A percentile compares a stretch with the other conserved stretches of the same genome.
Conservation (phyloP, 2,888 invertebrate species). For the Lydus trimaculatus region DNA sequence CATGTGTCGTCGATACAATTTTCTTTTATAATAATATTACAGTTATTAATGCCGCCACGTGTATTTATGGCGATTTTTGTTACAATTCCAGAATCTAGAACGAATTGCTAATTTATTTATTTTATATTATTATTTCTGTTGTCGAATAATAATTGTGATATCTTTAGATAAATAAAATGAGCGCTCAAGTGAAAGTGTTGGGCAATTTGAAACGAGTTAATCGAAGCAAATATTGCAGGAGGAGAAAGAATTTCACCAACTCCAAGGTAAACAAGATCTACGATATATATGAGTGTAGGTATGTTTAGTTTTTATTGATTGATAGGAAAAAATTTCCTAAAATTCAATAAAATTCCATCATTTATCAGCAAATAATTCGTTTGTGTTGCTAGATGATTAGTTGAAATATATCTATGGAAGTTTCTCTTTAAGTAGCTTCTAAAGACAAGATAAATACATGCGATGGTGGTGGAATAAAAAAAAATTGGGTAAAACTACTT, state of each 20-base stretch:
- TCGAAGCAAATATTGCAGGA: not conserved
- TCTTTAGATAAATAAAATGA: not conserved
- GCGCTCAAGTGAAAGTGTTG: conserved; percentile 1
- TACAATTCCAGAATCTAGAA: not conserved
- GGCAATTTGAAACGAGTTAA: conserved; percentile 6
- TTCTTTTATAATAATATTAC: not conserved
- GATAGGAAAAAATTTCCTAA: not conserved
- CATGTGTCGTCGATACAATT: not conserved
- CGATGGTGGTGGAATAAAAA: too few species aligned
- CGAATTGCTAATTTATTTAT: not conserved
- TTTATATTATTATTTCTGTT: too few species aligned
- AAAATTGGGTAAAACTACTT: not conserved
- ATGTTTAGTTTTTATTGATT: too few species aligned
- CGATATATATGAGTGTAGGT: too few species aligned
- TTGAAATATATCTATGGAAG: too few species aligned
- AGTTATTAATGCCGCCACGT: not conserved
- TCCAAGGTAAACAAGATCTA: conserved; percentile 1
- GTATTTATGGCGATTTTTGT: not conserved
- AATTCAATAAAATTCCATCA: not conserved
- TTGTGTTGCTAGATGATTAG: not conserved
- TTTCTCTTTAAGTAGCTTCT: too few species aligned
- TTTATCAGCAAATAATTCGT: not conserved
- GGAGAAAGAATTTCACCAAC: conserved; percentile 8
- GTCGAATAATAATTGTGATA: not conserved
- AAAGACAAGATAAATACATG: too few species aligned